Base-by-base conservation (phyloP, 2,113 vertebrate genomes). In the Poeciliopsis turrubarensis region DNA sequence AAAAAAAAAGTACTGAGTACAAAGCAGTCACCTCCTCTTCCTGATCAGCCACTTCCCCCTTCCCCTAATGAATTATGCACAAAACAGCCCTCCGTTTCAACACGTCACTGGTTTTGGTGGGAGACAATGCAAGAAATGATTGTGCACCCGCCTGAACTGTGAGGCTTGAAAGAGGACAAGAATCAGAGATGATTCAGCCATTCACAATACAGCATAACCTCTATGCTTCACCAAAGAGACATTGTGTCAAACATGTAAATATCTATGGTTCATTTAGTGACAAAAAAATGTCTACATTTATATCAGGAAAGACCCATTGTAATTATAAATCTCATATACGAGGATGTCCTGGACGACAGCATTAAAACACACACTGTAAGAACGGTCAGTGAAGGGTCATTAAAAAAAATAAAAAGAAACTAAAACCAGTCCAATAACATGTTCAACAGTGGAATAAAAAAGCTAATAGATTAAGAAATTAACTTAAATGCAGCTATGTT, bases 71-170 rank as follows among this genome's bases (percentile, higher is more conserved):
- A 75, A 47, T 72, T 70, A 75, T 65, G 72, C 64, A 68, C 41
- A 71, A 84, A 79, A 79, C 86, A 72, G 69, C 66, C 68, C 67
- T 77, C 67, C 34, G 81, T 82, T 90, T 87, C 70, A 84, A 68
- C 86, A 90, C 88, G 87, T 89, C 85, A 73, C 79, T 77, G 79
- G 72, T 71, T 62, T 80, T 80, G 71, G 72, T 71, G 74, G 75
- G 68, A 81, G 70, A 72, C 62, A 79, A 11, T 54, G 61, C 68
- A 81, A 71, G 70, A 83, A 83, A 72, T 9, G 54, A 47, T 60
- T 30, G 13, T 81, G 60, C 47, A 71, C 81, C 65, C 68, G 68
- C 54, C 72, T 44, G 44, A 73, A 54, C 57, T 63, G 14, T 67
- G 68, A 41, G 70, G 31, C 65, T 65, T 39, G 17, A 44, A 67